phyloP scores from a whole-genome alignment of 2,797 vertebrate genomes.

The Parotocinclus haroldoi region DNA sequence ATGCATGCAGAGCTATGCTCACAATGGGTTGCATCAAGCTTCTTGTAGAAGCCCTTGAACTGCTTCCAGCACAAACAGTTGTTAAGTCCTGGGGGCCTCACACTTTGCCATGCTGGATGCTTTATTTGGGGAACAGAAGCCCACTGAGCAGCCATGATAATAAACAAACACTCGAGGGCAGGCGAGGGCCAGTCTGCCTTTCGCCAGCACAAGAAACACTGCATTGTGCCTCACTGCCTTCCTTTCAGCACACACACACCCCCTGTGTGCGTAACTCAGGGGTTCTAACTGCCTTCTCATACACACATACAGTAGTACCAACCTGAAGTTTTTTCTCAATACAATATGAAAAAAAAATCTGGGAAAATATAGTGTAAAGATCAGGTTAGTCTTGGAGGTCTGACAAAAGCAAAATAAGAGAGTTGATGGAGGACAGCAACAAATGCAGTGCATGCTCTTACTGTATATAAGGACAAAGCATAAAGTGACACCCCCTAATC shows the following conservation, averaged over 20 bases:
- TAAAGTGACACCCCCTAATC: conserved; percentile 31
- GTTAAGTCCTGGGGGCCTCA: conserved; percentile 48
- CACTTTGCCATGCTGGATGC: conserved; percentile 43
- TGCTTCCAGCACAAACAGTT: conserved; percentile 51
- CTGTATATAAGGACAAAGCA: neutral
- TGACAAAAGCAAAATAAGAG: conserved; percentile 32
- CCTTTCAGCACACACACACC: conserved; percentile 32
- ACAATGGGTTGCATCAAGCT: conserved; percentile 54
- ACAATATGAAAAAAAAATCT: conserved; percentile 28
- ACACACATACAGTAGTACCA: conserved; percentile 21
- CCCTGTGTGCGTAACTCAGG: conserved; percentile 26
- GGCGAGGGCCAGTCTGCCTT: conserved; percentile 43
- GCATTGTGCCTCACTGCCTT: conserved; percentile 41
- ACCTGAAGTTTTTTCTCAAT: too few species aligned
- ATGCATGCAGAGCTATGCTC: conserved; percentile 41
- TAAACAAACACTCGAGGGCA: conserved; percentile 54
- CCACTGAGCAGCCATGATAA: conserved; percentile 47
- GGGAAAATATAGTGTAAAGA: conserved; percentile 31
- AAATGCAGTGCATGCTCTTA: neutral
- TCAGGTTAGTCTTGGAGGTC: conserved; percentile 19
- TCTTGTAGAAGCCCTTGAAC: conserved; percentile 52
- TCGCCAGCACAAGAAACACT: conserved; percentile 42
- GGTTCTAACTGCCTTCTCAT: conserved; percentile 2
- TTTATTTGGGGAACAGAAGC: conserved; percentile 51
- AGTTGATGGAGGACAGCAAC: conserved; percentile 13